phyloP scores from a whole-genome alignment of 2,888 invertebrate genomes.

The Scaptomyza polygonia region DNA sequence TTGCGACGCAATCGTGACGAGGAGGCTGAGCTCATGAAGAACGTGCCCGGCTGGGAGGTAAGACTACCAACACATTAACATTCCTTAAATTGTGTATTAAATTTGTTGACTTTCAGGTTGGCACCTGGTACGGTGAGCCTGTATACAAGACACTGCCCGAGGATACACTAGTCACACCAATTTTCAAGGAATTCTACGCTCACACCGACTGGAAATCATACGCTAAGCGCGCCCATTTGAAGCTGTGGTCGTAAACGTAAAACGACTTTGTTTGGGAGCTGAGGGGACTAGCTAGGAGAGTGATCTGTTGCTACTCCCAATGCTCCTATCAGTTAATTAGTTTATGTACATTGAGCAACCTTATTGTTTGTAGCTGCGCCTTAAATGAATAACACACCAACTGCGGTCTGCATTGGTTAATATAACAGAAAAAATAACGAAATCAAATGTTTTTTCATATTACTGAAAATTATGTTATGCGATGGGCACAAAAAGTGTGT shows the following conservation, averaged over 20 bases:
- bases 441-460: constrained; percentile 1
- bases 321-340: constrained; percentile 33
- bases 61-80: not conserved
- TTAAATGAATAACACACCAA: constrained; percentile 50
- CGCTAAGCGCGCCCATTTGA: constrained; percentile 85
- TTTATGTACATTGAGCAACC: constrained; percentile 59
- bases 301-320: constrained; percentile 6
- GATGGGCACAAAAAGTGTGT: no score
- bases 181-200: constrained; percentile 89
- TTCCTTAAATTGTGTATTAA: not conserved
- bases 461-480: not conserved
- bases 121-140: constrained; percentile 94
- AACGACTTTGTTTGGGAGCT: not conserved
- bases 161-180: constrained; percentile 88
- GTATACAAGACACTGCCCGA: constrained; percentile 89
- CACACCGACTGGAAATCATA: constrained; percentile 86
- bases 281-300: not conserved
- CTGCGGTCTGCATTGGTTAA: constrained; percentile 40
- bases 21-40: constrained; percentile 94
- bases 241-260: constrained; percentile 86
- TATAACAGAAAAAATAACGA: constrained; percentile 20
- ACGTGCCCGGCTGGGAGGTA: constrained; percentile 95
- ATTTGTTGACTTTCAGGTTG: constrained; percentile 83
- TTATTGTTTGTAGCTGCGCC: constrained; percentile 58
- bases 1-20: constrained; percentile 91